A percentile compares a stretch with the other conserved stretches of the same genome.
phyloP scores from a whole-genome alignment of 2,888 invertebrate genomes.

The Erebia epiphron region DNA sequence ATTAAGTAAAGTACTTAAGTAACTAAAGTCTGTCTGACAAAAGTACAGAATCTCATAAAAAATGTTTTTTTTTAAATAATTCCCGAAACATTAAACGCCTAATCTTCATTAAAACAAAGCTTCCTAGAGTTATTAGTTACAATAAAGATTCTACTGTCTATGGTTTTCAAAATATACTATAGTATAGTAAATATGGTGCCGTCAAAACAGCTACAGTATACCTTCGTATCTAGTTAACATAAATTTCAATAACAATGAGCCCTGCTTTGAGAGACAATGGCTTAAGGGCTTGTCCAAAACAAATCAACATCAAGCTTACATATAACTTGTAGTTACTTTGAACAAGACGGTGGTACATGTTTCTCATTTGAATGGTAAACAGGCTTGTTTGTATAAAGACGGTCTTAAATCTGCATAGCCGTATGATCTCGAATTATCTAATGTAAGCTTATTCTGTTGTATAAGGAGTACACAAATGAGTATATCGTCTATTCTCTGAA shows the following conservation, averaged over 20 bases:
- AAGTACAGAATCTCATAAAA: too few relatives aligned
- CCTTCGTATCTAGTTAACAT: constrained; percentile 53
- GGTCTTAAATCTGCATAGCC: too few relatives aligned
- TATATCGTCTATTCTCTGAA: too few relatives aligned
- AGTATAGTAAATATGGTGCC: constrained; percentile 38
- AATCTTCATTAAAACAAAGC: not conserved
- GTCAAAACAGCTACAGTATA: constrained; percentile 44
- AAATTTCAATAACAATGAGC: constrained; percentile 62
- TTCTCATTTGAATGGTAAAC: constrained; percentile 7
- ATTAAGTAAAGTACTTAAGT: too few relatives aligned
- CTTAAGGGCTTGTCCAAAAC: constrained; percentile 16
- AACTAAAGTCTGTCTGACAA: too few relatives aligned
- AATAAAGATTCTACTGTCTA: too few relatives aligned
- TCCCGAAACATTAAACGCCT: not conserved
- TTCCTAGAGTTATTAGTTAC: too few relatives aligned
- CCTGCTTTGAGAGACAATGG: constrained; percentile 25
- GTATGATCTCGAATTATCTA: too few relatives aligned
- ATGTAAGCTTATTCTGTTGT: too few relatives aligned
- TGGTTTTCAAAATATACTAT: not conserved
- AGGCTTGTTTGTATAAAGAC: not conserved
- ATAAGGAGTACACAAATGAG: too few relatives aligned
- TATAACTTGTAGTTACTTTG: constrained; percentile 9
- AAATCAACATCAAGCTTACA: constrained; percentile 21
- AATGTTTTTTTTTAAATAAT: not conserved
- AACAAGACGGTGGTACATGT: not conserved